Percentiles rank a stretch among this genome's conserved stretches.
Evolutionary conservation across 2,888 invertebrate genomes (phyloP).

Genomic region (Dendrolimus houi): DNA sequence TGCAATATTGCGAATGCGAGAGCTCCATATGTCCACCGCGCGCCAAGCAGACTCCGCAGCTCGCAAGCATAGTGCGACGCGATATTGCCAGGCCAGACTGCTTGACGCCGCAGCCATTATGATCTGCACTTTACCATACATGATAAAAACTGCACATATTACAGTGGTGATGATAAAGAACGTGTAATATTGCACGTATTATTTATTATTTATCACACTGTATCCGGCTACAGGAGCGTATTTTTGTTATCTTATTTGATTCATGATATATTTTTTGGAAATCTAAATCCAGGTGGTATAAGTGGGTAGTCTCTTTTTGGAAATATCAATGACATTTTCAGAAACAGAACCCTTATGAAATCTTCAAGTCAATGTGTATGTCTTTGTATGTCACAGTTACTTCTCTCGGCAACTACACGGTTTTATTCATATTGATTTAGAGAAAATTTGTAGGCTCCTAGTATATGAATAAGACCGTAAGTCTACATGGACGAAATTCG

Average conservation of each 20-base stretch:
- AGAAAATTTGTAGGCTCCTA: too few species aligned
- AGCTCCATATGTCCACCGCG: neutral
- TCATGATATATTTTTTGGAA: too few species aligned
- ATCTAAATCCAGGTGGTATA: too few species aligned
- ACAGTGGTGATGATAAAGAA: neutral
- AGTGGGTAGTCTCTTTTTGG: too few species aligned
- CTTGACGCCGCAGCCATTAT: slow-evolving; percentile 27
- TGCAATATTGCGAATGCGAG: neutral
- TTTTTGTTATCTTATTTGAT: neutral
- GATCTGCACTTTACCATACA: slow-evolving; percentile 13
- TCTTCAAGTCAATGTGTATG: too few species aligned
- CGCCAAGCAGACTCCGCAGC: neutral
- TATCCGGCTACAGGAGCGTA: neutral
- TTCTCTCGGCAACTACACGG: too few species aligned
- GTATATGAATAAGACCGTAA: too few species aligned
- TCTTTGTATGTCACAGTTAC: too few species aligned
- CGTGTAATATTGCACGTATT: neutral
- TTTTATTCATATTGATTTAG: too few species aligned
- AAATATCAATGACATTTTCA: too few species aligned
- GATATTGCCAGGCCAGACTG: slow-evolving; percentile 19
- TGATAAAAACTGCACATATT: neutral
- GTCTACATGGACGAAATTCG: too few species aligned
- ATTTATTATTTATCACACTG: neutral
- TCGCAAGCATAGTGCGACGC: neutral
- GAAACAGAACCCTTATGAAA: too few species aligned